Base-by-base conservation (phyloP, 2,113 vertebrate genomes). In the Perccottus glenii region DNA sequence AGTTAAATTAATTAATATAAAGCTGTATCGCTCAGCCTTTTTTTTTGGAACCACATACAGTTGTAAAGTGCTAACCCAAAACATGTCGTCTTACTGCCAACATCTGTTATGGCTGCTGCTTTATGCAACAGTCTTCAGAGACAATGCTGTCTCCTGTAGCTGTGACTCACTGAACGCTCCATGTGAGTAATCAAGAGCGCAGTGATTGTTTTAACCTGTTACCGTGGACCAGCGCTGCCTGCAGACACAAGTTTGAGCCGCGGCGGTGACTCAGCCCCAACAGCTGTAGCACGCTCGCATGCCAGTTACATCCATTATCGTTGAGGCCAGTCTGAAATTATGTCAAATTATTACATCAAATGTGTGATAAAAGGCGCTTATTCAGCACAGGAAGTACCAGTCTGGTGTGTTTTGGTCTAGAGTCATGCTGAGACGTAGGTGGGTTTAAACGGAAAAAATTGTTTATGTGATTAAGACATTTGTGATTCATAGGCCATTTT, bases 141-240 rank as follows among this genome's bases (percentile, higher is more conserved):
- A 87, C 87, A 76, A 50, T 3, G 51, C 68, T 60, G 85, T 88
- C 85, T 90, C 83, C 72, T 81, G 70, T 42, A 62, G 73, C 62
- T 19, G 32, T 91, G 90, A 93, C 73, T 92, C 91, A 93, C 19
- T 78, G 70, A 71, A 85, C 66, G 73, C 73, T 81, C 67, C 74
- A 74, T 42, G 74, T 92, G 90, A 93, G 81, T 90, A 90, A 91
- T 88, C 70, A 53, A 27, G 69, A 71, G 67, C 73, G 55, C 78
- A 66, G 76, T 82, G 83, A 86, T 83, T 87, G 84, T 89, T 88
- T 85, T 80, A 87, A 85, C 89, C 86, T 84, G 85, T 86, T 80
- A 77, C 67, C 73, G 77, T 75, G 72, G 76, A 81, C 79, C 83
- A 69, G 11, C n/a, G 62, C 62, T 6, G 83, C 81, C 78, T 88